phyloP scores from a whole-genome alignment of 2,113 vertebrate genomes.

The Tachycineta bicolor region DNA sequence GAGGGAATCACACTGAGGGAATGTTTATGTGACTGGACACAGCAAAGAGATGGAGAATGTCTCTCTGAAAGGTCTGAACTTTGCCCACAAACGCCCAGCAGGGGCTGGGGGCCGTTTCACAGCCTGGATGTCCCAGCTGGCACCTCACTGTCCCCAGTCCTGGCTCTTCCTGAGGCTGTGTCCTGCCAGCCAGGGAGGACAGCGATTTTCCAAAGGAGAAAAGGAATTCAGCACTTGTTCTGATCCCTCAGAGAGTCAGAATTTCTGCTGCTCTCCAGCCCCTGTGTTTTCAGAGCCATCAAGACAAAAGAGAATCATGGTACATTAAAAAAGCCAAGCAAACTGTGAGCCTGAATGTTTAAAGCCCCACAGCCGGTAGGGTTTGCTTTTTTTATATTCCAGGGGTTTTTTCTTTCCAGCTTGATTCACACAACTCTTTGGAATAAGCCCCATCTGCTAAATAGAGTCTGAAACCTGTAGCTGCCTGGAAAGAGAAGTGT shows the following conservation, averaged over 20 bases:
- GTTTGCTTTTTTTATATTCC: background rate
- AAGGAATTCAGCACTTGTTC: background rate
- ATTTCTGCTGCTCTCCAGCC: background rate
- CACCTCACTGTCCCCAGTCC: background rate
- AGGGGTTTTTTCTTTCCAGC: background rate
- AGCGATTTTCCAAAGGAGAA: background rate
- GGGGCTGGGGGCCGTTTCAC: background rate
- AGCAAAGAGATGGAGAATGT: background rate
- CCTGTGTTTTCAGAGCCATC: background rate
- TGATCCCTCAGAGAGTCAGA: background rate
- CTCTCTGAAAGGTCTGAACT: background rate
- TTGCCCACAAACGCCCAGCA: background rate
- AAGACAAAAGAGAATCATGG: background rate
- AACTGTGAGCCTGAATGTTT: background rate
- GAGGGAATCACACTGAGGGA: background rate
- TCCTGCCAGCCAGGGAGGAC: background rate
- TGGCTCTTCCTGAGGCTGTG: background rate
- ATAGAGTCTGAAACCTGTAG: constrained; percentile 34
- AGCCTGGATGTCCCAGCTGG: background rate
- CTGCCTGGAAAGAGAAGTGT: constrained; percentile 23
- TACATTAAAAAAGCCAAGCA: background rate
- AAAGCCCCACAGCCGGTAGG: background rate
- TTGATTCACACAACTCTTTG: background rate
- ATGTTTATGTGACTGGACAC: background rate
- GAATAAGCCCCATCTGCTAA: constrained; percentile 6